Evolutionary conservation across 2,113 vertebrate genomes (phyloP), one percentile per base, ranked within the genome.

Genomic region (Ifrita kowaldi): DNA sequence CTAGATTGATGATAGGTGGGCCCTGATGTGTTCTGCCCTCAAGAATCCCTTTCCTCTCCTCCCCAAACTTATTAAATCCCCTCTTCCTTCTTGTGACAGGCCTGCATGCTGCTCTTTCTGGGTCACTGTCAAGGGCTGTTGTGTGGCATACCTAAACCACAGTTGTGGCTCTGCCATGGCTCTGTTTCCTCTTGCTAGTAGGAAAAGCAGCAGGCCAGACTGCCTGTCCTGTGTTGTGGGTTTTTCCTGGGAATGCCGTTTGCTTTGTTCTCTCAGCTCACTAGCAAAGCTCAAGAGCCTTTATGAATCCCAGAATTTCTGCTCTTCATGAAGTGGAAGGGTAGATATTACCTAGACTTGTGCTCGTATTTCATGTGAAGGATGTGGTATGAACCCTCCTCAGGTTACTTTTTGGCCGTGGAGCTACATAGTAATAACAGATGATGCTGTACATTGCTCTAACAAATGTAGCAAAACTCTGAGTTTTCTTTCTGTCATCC

Each of bases 371-470:
- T 96, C 70, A 35, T 21, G 10, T 23, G 46, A 85, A 91, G 28
- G 28, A 39, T 67, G 47, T 62, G 52, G 18, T 59, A 73, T 84
- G 75, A 91, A 59, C 75, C 44, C 67, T 87, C 10, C 67, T 95
- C 53, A 37, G 65, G 62, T 95, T 95, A 87, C 81, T 67, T 91
- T 87, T 65, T 90, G 82, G 68, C 79, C 62, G 6, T 27, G 70
- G 46, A 73, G 23, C 30, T 59, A 15, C 0, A 0, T 28, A 28
- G 60, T 41, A 88, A 59, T 62, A 85, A 33, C 39, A 83, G 55
- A 62, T 33, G 18, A 79, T 80, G 33, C 42, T 5, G 1, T 57
- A 35, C 18, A 9, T 49, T 0, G 1, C 41, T 87, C 32, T 56
- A 75, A 52, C 22, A 90, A 88, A 84, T 8, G 44, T 33, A 89